Evolutionary conservation across 2,113 vertebrate species (phyloP).

Genomic region (Serinus canaria): DNA sequence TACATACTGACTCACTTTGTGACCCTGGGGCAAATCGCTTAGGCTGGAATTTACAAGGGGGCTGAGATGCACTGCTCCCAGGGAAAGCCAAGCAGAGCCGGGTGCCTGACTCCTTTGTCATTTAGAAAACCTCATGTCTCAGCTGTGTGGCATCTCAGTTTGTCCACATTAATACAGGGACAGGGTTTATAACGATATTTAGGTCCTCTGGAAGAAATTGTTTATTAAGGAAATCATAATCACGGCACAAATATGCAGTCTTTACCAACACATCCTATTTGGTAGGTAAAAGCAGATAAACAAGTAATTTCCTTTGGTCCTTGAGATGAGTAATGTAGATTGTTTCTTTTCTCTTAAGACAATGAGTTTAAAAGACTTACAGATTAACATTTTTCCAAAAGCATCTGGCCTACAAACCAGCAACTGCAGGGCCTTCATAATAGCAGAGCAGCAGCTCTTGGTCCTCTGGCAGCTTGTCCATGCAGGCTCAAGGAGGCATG

Average conservation of each 20-base stretch:
- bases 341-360: not conserved
- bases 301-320: not conserved
- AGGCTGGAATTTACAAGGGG: conserved; percentile 43
- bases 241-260: not conserved
- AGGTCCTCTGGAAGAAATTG: not conserved
- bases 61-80: not conserved
- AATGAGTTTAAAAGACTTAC: not conserved
- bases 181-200: not conserved
- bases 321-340: not conserved
- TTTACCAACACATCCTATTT: not conserved
- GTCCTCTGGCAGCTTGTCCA: not conserved
- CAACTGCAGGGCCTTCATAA: not conserved
- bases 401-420: not conserved
- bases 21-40: conserved; percentile 40
- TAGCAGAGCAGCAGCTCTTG: not conserved
- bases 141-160: not conserved
- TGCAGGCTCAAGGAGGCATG: not conserved
- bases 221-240: not conserved
- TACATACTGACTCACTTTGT: conserved; percentile 33
- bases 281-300: not conserved
- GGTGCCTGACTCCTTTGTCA: not conserved
- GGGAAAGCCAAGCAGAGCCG: not conserved
- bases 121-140: not conserved
- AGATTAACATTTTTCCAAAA: not conserved
- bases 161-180: not conserved